Percentiles rank a stretch among this genome's conserved stretches.
phyloP scores from a whole-genome alignment of 2,113 vertebrate species.

The Nerophis lumbriciformis region DNA sequence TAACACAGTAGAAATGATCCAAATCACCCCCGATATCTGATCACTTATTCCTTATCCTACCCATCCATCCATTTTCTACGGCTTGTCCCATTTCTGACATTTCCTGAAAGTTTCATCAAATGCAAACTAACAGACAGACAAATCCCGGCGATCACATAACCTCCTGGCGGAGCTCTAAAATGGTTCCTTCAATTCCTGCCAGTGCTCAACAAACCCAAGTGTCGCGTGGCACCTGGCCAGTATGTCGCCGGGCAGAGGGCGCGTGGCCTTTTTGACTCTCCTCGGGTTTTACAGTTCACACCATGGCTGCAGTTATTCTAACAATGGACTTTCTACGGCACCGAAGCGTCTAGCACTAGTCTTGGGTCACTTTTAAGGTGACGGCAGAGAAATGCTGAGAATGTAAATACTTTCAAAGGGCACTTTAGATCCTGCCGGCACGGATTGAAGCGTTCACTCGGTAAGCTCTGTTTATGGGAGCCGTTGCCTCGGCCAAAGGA shows the following conservation, averaged over 20 bases:
- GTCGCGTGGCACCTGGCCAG: slow-evolving; percentile 30
- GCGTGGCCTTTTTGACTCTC: slow-evolving; percentile 32
- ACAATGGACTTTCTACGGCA: slow-evolving; percentile 39
- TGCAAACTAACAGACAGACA: no score
- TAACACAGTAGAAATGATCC: no score
- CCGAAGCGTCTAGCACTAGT: slow-evolving; percentile 35
- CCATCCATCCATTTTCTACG: no score
- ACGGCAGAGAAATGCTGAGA: slow-evolving; percentile 18
- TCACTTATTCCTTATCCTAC: no score
- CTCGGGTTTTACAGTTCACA: slow-evolving; percentile 6
- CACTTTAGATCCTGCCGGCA: slow-evolving; percentile 7
- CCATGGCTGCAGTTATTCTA: slow-evolving; percentile 31
- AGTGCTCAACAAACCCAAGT: slow-evolving; percentile 38
- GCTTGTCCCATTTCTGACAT: no score
- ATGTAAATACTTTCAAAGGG: slow-evolving; percentile 38
- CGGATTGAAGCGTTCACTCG: slow-evolving; percentile 12
- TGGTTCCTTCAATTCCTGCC: slow-evolving; percentile 33
- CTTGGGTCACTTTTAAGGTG: slow-evolving; percentile 16
- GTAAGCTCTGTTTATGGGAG: slow-evolving; percentile 25
- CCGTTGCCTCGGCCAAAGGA: slow-evolving; percentile 14
- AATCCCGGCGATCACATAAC: no score
- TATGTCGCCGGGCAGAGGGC: slow-evolving; percentile 40
- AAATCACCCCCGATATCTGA: no score
- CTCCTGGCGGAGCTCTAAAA: slow-evolving; percentile 12
- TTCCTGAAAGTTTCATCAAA: no score